phyloP scores from a whole-genome alignment of 2,113 vertebrate species.

The Spea multiplicata region DNA sequence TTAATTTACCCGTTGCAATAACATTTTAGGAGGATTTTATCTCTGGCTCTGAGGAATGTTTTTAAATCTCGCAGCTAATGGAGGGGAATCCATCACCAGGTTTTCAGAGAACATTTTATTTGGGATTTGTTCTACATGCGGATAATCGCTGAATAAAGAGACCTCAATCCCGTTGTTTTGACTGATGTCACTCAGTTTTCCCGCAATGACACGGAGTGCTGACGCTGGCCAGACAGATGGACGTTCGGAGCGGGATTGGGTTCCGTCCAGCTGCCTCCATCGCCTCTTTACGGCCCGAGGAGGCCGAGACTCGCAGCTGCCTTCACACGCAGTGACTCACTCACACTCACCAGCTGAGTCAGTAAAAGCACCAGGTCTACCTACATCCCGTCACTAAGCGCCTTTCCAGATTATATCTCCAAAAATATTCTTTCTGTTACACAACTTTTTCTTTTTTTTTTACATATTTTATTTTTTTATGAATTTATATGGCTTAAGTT shows the following conservation, averaged over 20 bases:
- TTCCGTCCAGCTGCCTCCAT: constrained; percentile 67
- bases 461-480: too few species aligned
- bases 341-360: constrained; percentile 48
- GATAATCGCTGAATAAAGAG: constrained; percentile 64
- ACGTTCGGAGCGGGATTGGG: constrained; percentile 56
- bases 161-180: constrained; percentile 63
- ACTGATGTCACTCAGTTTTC: constrained; percentile 70
- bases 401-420: too few species aligned
- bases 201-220: constrained; percentile 31
- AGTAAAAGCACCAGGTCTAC: constrained; percentile 50
- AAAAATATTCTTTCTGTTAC: too few species aligned
- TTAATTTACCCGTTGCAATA: constrained; percentile 68
- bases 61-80: constrained; percentile 69
- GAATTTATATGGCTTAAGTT: too few species aligned
- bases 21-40: constrained; percentile 71
- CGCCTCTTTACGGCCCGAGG: not conserved
- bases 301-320: constrained; percentile 56
- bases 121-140: constrained; percentile 61
- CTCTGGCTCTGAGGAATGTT: constrained; percentile 67
- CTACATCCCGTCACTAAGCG: not conserved
- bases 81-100: constrained; percentile 73
- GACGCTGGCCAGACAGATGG: constrained; percentile 64
- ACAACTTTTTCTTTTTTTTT: too few species aligned
- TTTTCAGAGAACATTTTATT: constrained; percentile 71
- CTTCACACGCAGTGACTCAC: constrained; percentile 57